Percentiles rank a stretch among this genome's conserved stretches.
phyloP scores from a whole-genome alignment of 2,797 vertebrate species.

The Antennarius maculatus region DNA sequence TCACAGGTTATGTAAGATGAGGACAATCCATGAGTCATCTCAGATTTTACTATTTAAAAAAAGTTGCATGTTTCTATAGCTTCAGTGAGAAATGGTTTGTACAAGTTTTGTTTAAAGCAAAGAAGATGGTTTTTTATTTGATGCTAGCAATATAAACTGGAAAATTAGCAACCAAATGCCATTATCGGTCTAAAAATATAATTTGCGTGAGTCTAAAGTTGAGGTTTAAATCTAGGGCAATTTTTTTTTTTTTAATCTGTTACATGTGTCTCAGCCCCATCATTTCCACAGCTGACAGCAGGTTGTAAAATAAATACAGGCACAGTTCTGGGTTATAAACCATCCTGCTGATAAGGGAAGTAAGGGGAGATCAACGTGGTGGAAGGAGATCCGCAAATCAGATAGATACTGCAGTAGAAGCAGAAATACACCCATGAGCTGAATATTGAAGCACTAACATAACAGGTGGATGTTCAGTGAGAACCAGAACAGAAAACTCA shows the following conservation, averaged over 20 bases:
- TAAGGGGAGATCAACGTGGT: neutral
- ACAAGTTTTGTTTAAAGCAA: neutral
- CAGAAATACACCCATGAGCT: neutral
- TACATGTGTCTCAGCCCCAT: neutral
- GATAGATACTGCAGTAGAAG: neutral
- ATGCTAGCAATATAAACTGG: neutral
- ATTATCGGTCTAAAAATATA: neutral
- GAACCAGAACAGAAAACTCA: neutral
- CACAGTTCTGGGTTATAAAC: neutral
- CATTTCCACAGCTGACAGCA: neutral
- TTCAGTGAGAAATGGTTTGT: neutral
- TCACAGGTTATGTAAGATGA: neutral
- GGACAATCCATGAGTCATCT: neutral
- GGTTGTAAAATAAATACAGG: constrained; percentile 10
- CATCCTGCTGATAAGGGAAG: neutral
- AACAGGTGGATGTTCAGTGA: neutral
- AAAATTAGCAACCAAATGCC: neutral
- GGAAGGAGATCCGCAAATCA: neutral
- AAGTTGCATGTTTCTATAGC: neutral
- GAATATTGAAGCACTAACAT: neutral
- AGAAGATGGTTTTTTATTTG: neutral
- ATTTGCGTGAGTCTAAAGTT: neutral
- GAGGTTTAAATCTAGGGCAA: neutral
- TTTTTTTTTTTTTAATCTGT: neutral
- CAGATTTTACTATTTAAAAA: neutral